phyloP scores from a whole-genome alignment of 2,797 vertebrate genomes.

The Erethizon dorsatum region DNA sequence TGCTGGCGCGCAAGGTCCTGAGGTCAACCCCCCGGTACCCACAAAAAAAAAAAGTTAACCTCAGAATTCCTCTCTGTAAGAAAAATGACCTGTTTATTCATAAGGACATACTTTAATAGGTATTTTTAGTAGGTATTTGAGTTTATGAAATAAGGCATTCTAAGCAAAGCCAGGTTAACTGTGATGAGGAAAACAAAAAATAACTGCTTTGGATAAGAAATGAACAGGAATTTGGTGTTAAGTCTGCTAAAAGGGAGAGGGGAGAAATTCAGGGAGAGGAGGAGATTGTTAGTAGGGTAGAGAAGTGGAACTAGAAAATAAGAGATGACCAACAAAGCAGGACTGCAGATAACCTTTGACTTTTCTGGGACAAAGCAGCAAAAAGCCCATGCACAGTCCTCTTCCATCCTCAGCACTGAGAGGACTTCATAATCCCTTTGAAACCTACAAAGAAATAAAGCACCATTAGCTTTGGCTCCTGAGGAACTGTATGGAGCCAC shows the following conservation, averaged over 20 bases:
- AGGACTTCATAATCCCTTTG: background rate
- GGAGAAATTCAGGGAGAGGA: background rate
- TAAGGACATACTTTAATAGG: background rate
- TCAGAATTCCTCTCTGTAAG: slow-evolving; percentile 10
- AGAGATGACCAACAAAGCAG: background rate
- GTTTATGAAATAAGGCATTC: slow-evolving; percentile 3
- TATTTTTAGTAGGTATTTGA: background rate
- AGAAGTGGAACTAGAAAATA: background rate
- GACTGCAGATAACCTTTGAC: background rate
- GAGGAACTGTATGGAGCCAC: background rate
- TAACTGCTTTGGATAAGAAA: slow-evolving; percentile 8
- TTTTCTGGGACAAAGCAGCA: background rate
- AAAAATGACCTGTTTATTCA: slow-evolving; percentile 1
- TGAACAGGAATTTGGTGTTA: background rate
- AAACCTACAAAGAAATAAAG: background rate
- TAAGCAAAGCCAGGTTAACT: background rate
- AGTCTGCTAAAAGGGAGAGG: background rate
- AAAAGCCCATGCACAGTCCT: background rate
- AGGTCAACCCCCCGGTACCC: too few species aligned
- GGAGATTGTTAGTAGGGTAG: background rate
- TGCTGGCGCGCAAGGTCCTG: too few species aligned
- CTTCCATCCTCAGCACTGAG: background rate
- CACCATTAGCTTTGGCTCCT: background rate
- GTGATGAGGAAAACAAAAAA: background rate
- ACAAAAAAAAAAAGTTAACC: slow-evolving; percentile 1